Evolutionary conservation across 2,113 vertebrate genomes (phyloP), one percentile per base, ranked within the genome.

Genomic region (Sakesphorus luctuosus): DNA sequence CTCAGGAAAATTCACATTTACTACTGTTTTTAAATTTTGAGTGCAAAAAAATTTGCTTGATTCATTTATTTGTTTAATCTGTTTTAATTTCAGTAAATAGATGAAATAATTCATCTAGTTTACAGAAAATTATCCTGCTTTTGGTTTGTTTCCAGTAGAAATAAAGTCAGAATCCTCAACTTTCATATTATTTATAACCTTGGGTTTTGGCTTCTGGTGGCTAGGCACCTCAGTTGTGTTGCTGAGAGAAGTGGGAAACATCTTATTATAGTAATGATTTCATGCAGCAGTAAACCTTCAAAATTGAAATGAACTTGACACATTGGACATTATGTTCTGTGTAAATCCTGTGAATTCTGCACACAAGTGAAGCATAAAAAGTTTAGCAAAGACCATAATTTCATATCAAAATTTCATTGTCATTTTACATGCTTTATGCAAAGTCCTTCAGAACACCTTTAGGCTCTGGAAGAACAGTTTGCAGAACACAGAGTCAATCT

Each of bases 401-500:
- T 93, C 61, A 72, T 82, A 55, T 63, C 18, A 46, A 52, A n/a
- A 7, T 91, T 83, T 75, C 28, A 50, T 18, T 78, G 58, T 72
- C 44, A 50, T 77, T 82, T 71, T 62, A 58, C 18, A 36, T 15
- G 10, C 3, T 81, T 83, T 77, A 47, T 52, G 66, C 0, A 3
- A 20, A 76, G 76, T 89, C 65, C 25, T 90, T 96, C 81, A 89
- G 58, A 94, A 29, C 8, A 89, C 35, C 56, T 95, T 96, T 90
- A 75, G 79, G 53, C 7, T 59, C 62, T 79, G 66, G 61, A 72
- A 84, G n/a, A 74, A 17, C 10, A 65, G 15, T 63, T 86, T 15
- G 10, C 28, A 73, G 69, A 92, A 36, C 50, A 79, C 9, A 36
- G 11, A n/a, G 23, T 62, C 52, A 63, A 16, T 16, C 31, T 62